Base-by-base conservation (phyloP, 1,140 invertebrate genomes). In the Solen grandis region DNA sequence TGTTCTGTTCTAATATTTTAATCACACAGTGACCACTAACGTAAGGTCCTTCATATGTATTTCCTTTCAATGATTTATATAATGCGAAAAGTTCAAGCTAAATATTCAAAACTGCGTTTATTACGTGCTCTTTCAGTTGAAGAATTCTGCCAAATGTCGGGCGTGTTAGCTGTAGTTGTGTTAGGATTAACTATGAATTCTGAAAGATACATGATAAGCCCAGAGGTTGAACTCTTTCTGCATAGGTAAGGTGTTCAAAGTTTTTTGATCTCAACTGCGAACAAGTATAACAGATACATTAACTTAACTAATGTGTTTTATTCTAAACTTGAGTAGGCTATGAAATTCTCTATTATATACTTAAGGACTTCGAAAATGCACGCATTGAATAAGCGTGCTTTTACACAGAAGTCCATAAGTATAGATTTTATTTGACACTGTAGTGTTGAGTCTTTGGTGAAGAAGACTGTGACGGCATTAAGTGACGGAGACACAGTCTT, bases 111-210 rank as follows among this genome's bases (percentile, higher is more conserved):
- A n/a, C n/a, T n/a, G n/a, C n/a, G n/a, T n/a, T n/a, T n/a, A n/a
- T n/a, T n/a, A n/a, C n/a, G n/a, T n/a, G n/a, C n/a, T 46, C 59
- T 81, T 82, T 33, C 77, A 91, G 90, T 87, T 76, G 92, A 93
- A 73, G 86, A 86, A 16, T 84, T 89, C 35, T 80, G 93, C 19
- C 69, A 84, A 0, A 90, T 93, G n/a, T 93, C 93, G 33, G 93
- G 93, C 0, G 93, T 93, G 5, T 84, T 93, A 69, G 90, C 93
- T 27, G 88, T 93, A 4, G 92, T 93, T 1, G 86, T 92, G 0
- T 82, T 93, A 8, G 93, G 93, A 4, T 81, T 93, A 4, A 81
- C 86, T 2, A 85, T 93, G 73, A 91, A 87, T 77, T 85, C 84
- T 8, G 89, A 93, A 60, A 88, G 90, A 54, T 92, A 92, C 3